Conservation (phyloP, 2,113 vertebrate genomes). For the Pampusana beccarii region DNA sequence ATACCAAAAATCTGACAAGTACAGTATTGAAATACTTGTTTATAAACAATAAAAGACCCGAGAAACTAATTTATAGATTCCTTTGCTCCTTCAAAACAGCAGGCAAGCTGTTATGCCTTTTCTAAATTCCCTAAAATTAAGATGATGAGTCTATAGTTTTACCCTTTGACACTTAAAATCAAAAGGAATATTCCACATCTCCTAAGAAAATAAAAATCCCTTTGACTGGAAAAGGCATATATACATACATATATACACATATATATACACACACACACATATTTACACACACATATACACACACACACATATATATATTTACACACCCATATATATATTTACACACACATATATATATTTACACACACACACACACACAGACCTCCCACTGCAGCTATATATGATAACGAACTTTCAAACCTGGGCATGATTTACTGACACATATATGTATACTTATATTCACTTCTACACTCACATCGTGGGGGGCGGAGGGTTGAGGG, state of each 20-base stretch:
- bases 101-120: neutral
- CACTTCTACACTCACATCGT: neutral
- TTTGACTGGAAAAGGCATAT: neutral
- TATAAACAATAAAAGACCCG: neutral
- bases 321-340: neutral
- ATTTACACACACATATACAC: neutral
- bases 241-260: neutral
- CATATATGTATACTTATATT: neutral
- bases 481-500: too few species aligned
- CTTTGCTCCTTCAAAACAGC: neutral
- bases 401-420: neutral
- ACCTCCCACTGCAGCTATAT: neutral
- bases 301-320: neutral
- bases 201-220: neutral
- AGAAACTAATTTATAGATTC: neutral
- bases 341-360: neutral
- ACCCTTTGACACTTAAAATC: neutral
- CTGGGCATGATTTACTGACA: neutral
- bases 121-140: neutral
- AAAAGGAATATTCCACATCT: neutral
- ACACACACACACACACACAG: rapidly evolving
- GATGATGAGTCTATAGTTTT: neutral
- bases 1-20: neutral
- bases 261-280: too few species aligned
- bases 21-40: neutral